phyloP scores from a whole-genome alignment of 2,797 vertebrate genomes.

The Labeo calbasu region DNA sequence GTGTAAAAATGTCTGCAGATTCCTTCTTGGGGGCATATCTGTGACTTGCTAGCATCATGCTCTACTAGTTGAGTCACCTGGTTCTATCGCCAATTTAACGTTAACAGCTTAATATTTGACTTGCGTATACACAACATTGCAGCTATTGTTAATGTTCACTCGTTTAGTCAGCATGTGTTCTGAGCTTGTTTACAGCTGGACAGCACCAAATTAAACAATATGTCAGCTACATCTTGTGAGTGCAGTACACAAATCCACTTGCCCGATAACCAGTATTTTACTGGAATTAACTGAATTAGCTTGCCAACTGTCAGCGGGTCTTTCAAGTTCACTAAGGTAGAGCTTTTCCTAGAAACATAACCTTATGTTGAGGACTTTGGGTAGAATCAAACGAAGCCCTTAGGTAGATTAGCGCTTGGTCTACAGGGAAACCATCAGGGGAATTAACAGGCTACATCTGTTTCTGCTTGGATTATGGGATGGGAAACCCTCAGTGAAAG shows the following conservation, averaged over 20 bases:
- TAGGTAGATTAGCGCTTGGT: constrained; percentile 54
- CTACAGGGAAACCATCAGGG: constrained; percentile 46
- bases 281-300: constrained; percentile 60
- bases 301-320: constrained; percentile 18
- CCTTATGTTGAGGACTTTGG: constrained; percentile 21
- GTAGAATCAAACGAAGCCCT: constrained; percentile 33
- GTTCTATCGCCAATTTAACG: neutral
- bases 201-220: neutral
- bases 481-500: constrained; percentile 55
- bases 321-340: neutral
- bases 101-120: neutral
- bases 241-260: constrained; percentile 47
- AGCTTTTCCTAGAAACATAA: constrained; percentile 36
- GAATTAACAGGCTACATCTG: constrained; percentile 57
- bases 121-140: neutral
- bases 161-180: neutral
- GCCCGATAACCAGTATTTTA: constrained; percentile 45
- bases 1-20: neutral
- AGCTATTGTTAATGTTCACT: neutral
- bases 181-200: neutral
- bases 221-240: neutral
- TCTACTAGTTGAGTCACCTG: neutral
- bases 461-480: constrained; percentile 53
- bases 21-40: no score
- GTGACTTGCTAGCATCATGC: neutral